These are phyloP conservation scores for Athalia cordata DNA, from an alignment of 2,888 invertebrate genomes.

Conservation along the genomic window DNA sequence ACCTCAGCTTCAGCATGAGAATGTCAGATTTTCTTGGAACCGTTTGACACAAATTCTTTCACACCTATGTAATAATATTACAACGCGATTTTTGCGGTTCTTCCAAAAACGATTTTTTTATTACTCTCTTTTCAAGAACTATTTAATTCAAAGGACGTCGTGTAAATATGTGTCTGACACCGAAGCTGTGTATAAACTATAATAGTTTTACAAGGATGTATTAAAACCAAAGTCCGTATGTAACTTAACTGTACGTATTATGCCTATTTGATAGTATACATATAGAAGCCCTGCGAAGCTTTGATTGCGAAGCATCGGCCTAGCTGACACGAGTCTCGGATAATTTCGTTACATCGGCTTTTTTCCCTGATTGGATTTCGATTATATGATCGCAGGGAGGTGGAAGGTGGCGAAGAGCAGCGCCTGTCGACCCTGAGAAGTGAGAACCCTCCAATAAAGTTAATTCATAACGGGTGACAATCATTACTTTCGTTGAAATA, in stretches of 20 bases:
- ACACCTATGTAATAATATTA: neutral
- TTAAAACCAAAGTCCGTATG: no score
- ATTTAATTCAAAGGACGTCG: no score
- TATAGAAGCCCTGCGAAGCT: conserved; percentile 18
- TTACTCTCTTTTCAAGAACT: neutral
- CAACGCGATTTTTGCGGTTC: conserved; percentile 21
- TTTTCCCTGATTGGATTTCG: conserved; percentile 28
- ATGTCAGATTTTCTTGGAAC: conserved; percentile 27
- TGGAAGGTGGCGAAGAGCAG: neutral
- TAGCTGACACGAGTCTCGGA: conserved; percentile 13
- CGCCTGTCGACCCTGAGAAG: conserved; percentile 7
- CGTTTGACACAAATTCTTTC: conserved; percentile 35
- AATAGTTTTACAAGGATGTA: no score
- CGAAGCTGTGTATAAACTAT: no score
- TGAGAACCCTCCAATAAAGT: neutral
- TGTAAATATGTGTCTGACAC: no score
- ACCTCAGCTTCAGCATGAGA: neutral
- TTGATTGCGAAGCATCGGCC: conserved; percentile 24
- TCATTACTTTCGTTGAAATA: no score
- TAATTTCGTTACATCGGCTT: conserved; percentile 32
- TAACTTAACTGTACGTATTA: no score
- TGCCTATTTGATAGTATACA: neutral
- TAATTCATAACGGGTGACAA: no score
- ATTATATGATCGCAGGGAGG: conserved; percentile 11
- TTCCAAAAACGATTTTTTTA: neutral